Evolutionary conservation across 2,113 vertebrate genomes (phyloP).

Genomic region (Tychaedon coryphoeus): DNA sequence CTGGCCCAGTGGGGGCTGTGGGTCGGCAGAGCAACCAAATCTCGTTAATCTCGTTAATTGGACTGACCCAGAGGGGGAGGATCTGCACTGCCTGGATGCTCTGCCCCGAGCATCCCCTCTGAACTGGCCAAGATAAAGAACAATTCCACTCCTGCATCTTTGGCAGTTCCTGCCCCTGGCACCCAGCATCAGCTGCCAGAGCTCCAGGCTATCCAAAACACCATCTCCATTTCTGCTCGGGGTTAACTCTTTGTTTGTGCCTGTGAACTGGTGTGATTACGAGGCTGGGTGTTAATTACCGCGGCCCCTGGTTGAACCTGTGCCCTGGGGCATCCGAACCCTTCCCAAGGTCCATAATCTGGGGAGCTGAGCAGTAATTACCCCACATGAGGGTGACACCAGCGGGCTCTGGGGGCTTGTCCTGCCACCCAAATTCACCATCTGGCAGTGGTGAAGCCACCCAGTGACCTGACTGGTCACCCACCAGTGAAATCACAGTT

Average conservation of each 20-base stretch:
- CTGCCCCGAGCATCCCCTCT: accelerated
- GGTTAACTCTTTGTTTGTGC: background rate
- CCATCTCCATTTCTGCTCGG: accelerated
- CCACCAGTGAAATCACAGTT: accelerated
- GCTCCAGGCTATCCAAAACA: background rate
- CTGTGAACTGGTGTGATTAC: background rate
- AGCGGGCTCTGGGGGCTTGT: background rate
- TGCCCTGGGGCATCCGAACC: accelerated
- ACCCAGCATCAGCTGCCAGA: accelerated
- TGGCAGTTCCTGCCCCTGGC: background rate
- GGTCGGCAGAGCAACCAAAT: background rate
- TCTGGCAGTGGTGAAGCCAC: accelerated
- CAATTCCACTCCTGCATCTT: accelerated
- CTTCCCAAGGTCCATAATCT: accelerated
- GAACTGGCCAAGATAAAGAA: accelerated
- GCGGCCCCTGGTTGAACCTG: accelerated
- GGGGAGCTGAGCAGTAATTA: background rate
- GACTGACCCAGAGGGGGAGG: accelerated
- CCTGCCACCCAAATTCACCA: background rate
- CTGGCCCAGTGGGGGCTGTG: background rate
- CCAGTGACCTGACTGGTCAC: accelerated
- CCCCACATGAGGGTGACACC: background rate
- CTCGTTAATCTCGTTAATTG: background rate
- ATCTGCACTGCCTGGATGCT: accelerated
- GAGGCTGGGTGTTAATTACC: background rate